Percentiles rank a stretch among this genome's conserved stretches.
These are phyloP conservation scores for Syngnathus floridae DNA, from an alignment of 2,113 vertebrate species.

Conservation along the genomic window DNA sequence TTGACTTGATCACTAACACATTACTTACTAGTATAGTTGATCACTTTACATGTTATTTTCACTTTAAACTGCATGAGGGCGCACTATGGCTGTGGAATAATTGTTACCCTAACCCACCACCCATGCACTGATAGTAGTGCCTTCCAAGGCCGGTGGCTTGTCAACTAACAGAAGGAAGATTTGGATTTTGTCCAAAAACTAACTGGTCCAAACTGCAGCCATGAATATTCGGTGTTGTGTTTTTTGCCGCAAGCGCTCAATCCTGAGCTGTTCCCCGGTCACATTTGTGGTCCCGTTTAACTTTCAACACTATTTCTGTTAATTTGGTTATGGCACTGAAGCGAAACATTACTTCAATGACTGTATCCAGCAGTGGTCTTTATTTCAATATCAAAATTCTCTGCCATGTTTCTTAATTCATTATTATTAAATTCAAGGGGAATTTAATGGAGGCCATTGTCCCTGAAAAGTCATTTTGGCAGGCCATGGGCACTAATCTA, in stretches of 20 bases:
- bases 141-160: background rate
- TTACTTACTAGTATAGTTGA: too few species aligned
- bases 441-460: background rate
- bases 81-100: background rate
- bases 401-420: conserved; percentile 10
- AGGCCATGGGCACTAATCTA: conserved; percentile 19
- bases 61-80: too few species aligned
- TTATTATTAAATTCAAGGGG: conserved; percentile 10
- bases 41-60: too few species aligned
- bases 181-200: background rate
- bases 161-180: background rate
- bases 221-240: background rate
- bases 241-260: background rate
- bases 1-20: too few species aligned
- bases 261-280: background rate
- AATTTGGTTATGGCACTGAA: too few species aligned
- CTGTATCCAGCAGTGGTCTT: background rate
- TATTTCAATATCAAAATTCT: conserved; percentile 1
- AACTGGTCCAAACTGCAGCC: background rate
- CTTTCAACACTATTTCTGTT: too few species aligned
- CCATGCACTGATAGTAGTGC: conserved; percentile 12
- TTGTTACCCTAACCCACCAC: too few species aligned
- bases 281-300: background rate
- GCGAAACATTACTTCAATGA: background rate
- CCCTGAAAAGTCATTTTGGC: background rate